Base-by-base conservation (phyloP, 2,113 vertebrate species). In the Verasper variegatus region DNA sequence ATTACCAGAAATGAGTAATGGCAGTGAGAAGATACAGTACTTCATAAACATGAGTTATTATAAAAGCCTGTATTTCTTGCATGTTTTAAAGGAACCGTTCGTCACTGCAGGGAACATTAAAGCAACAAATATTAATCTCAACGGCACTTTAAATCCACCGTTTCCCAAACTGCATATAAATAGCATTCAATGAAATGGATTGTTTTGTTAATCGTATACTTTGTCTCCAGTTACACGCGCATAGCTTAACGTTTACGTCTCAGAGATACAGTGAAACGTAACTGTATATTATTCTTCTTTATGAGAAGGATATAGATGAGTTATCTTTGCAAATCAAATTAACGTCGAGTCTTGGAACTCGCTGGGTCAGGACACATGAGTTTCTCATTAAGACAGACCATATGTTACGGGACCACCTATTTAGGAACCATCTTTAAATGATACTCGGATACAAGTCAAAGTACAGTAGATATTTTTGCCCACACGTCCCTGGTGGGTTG, bases 281-380 rank as follows among this genome's bases (percentile, higher is more conserved):
- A 49, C 40, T 49, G 54, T 59, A 15, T 51, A 49, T 74, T 49
- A 58, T 21, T 20, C n/a, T 35, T 65, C 18, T 17, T 37, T 37
- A 37, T 52, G 21, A 60, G 47, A 12, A 2, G n/a, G 26, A 51
- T 14, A 45, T 56, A n/a, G 42, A 26, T 21, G n/a, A 27, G 51
- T 56, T 26, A 45, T 21, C 13, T 11, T 40, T 59, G 15, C 45
- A 61, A 45, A 68, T 42, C 21, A 31, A 61, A 61, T 42, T 42
- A 17, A 68, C 45, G 52, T 27, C 2, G 5, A 52, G 26, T 9
- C 47, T 51, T 8, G 9, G 37, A 31, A 23, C 18, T 3, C 17
- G 12, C 11, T 40, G 59, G 59, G 21, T 76, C 40, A 52, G 52
- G 26, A 59, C 45, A 52, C 58, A 67, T 4, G 31, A 54, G 62